These are phyloP conservation scores for Astyanax mexicanus DNA, from an alignment of 2,797 vertebrate genomes.

Conservation along the genomic window DNA sequence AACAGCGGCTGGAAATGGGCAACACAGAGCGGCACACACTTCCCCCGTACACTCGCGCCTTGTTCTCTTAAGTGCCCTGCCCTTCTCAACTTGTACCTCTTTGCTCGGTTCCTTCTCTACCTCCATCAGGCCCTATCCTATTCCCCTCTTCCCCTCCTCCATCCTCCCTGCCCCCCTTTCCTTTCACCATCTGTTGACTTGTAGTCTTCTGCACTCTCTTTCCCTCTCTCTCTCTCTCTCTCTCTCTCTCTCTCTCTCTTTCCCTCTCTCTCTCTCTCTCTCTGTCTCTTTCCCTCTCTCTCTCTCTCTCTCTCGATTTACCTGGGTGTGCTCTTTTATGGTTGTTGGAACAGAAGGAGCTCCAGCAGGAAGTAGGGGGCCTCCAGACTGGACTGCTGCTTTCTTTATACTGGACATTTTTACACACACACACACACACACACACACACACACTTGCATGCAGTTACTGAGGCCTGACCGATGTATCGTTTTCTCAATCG, in stretches of 20 bases:
- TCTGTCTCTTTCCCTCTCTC: slow-evolving; percentile 30
- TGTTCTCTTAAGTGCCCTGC: slow-evolving; percentile 39
- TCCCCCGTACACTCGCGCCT: slow-evolving; percentile 35
- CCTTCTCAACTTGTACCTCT: slow-evolving; percentile 45
- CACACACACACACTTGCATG: too few relatives aligned
- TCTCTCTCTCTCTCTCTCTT: slow-evolving; percentile 36
- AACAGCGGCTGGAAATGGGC: not conserved
- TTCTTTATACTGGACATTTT: not conserved
- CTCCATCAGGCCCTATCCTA: slow-evolving; percentile 47
- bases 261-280: slow-evolving; percentile 39
- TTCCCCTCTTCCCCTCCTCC: slow-evolving; percentile 28
- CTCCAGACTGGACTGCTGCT: slow-evolving; percentile 22
- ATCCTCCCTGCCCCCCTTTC: slow-evolving; percentile 18
- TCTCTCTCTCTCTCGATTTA: slow-evolving; percentile 37
- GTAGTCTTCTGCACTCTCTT: slow-evolving; percentile 56
- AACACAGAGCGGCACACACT: slow-evolving; percentile 37
- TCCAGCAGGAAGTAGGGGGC: slow-evolving; percentile 27
- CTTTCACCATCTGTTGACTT: slow-evolving; percentile 72
- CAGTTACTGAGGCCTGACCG: too few relatives aligned
- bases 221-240: slow-evolving; percentile 19
- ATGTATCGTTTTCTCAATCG: too few relatives aligned
- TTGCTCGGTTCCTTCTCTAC: slow-evolving; percentile 35
- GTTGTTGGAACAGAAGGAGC: slow-evolving; percentile 17
- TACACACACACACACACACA: too few relatives aligned
- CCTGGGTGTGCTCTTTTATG: not conserved